A percentile compares a stretch with the other conserved stretches of the same genome.
phyloP scores from a whole-genome alignment of 2,888 invertebrate species.

The Leptopterna dolabrata region DNA sequence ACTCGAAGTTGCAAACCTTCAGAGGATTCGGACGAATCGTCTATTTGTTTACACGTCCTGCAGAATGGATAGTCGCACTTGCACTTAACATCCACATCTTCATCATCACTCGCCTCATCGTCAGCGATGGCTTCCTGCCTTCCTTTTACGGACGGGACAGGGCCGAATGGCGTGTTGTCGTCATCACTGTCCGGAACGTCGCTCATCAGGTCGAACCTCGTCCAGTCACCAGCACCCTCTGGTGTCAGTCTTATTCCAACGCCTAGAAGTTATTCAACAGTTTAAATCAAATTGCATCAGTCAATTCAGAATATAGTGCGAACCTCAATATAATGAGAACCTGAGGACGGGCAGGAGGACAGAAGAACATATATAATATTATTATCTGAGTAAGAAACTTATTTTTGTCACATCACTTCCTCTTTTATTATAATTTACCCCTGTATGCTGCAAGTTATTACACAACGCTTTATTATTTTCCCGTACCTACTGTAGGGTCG shows the following conservation, averaged over 20 bases:
- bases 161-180: not conserved
- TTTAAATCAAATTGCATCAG: too few relatives aligned
- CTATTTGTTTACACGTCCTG: not conserved
- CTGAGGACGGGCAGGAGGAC: too few relatives aligned
- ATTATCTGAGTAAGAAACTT: too few relatives aligned
- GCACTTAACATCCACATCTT: not conserved
- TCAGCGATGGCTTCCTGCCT: not conserved
- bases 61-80: constrained; percentile 26
- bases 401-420: too few relatives aligned
- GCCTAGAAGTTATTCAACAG: not conserved
- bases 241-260: not conserved
- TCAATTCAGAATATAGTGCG: too few relatives aligned
- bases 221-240: constrained; percentile 18
- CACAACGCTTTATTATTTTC: too few relatives aligned
- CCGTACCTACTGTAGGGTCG: too few relatives aligned
- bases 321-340: too few relatives aligned
- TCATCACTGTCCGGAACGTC: not conserved
- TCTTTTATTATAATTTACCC: too few relatives aligned
- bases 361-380: too few relatives aligned
- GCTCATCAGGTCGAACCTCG: constrained; percentile 2
- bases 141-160: not conserved
- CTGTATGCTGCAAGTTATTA: too few relatives aligned
- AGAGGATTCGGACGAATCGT: not conserved
- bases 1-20: not conserved
- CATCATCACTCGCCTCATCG: not conserved